Conservation (phyloP, 2,888 invertebrate genomes). For the Lasioglossum pauxillum region DNA sequence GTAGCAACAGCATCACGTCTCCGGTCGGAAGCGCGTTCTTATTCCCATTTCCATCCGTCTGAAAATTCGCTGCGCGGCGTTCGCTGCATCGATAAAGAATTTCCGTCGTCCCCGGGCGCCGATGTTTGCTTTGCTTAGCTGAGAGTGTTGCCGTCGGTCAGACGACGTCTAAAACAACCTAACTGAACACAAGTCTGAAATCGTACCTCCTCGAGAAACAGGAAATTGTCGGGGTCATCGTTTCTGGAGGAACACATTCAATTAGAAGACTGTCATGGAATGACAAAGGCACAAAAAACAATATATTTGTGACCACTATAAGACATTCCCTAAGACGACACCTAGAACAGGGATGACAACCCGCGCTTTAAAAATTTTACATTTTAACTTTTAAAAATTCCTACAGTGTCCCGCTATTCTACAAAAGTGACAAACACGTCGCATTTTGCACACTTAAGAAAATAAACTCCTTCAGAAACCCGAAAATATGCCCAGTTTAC, state of each 20-base stretch:
- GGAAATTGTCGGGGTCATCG: background rate
- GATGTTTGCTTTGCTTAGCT: slow-evolving; percentile 5
- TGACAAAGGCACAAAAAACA: background rate
- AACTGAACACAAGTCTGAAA: background rate
- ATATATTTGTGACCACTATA: background rate
- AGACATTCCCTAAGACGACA: background rate
- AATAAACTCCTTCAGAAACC: too few species aligned
- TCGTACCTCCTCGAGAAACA: background rate
- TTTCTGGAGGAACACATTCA: background rate
- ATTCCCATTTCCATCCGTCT: background rate
- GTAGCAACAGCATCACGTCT: slow-evolving; percentile 3
- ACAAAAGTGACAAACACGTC: too few species aligned
- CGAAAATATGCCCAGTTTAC: too few species aligned
- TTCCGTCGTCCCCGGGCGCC: background rate
- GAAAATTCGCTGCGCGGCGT: background rate
- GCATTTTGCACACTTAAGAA: too few species aligned
- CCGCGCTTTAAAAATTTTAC: too few species aligned
- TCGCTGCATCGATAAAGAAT: slow-evolving; percentile 28
- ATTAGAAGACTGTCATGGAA: background rate
- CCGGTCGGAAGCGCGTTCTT: background rate
- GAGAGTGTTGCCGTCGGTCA: background rate
- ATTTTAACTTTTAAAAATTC: too few species aligned
- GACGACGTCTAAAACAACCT: background rate
- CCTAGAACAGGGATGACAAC: too few species aligned
- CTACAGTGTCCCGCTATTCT: too few species aligned